Base-by-base conservation (phyloP, 2,113 vertebrate genomes). In the Holacanthus passer region DNA sequence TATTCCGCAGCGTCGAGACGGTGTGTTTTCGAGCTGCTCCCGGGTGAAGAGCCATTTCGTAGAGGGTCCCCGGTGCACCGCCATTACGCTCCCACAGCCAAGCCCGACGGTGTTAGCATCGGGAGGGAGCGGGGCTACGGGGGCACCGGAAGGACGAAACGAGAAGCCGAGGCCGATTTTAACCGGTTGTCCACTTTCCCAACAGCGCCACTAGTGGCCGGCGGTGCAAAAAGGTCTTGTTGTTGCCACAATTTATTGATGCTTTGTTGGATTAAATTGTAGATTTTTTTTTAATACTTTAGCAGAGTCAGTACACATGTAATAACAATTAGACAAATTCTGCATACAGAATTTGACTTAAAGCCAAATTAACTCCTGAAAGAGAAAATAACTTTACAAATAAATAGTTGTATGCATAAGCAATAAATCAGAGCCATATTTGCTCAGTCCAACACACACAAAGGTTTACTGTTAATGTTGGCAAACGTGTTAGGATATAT, bases 31-130 rank as follows among this genome's bases (percentile, higher is more conserved):
- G 82, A 99, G 95, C 94, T 98, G 98, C 85, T 99, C 98, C 84
- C 97, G 96, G 95, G 95, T 96, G 92, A 99, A 99, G 94, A 98
- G 97, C 98, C 98, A 99, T 95, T 97, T 97, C 90, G 96, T 95
- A 65, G 96, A 92, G 91, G 89, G 88, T 95, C 94, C 95, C 94
- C 95, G 96, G 95, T 94, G 95, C 95, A 93, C 96, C 96, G 94
- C 94, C 94, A 95, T 94, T 89, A 92, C 94, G 90, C 92, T 95
- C 92, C 92, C 89, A 87, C 87, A 74, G 86, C 89, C 77, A 79
- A 90, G 83, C 85, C 90, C 84, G 89, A 91, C 88, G 87, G 89
- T 29, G 80, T 29, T 83, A 87, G 83, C 82, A 83, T 77, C 87
- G 79, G 90, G 85, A 84, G 88, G 91, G 79, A 86, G 88, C 14